Percentiles rank a stretch among this genome's conserved stretches.
These are phyloP conservation scores for Cynaeus angustus DNA, from an alignment of 2,888 invertebrate genomes.

Conservation along the genomic window DNA sequence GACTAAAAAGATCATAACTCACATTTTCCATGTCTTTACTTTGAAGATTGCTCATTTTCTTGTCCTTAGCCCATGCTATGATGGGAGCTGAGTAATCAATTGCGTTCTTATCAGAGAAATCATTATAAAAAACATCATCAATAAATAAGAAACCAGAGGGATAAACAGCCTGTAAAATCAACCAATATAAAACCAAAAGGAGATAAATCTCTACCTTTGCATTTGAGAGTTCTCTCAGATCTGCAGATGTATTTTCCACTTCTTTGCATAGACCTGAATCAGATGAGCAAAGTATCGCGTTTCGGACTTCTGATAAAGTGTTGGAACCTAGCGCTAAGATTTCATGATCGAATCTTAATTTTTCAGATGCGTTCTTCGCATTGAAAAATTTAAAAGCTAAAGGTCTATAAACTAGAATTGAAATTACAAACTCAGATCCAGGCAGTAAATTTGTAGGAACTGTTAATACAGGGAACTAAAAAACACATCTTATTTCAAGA, in stretches of 20 bases:
- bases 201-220: constrained; percentile 54
- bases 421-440: constrained; percentile 58
- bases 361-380: constrained; percentile 55
- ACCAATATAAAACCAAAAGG: not conserved
- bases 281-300: constrained; percentile 83
- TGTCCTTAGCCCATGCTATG: constrained; percentile 76
- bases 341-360: constrained; percentile 74
- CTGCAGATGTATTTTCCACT: constrained; percentile 70
- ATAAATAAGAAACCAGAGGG: constrained; percentile 87
- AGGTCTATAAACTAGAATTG: constrained; percentile 59
- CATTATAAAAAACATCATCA: constrained; percentile 86
- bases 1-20: constrained; percentile 38
- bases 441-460: constrained; percentile 53
- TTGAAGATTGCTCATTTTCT: constrained; percentile 72
- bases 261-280: constrained; percentile 79
- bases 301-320: constrained; percentile 81
- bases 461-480: constrained; percentile 22
- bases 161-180: constrained; percentile 74
- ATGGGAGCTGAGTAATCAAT: constrained; percentile 81
- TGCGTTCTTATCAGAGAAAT: constrained; percentile 75
- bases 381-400: constrained; percentile 52
- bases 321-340: constrained; percentile 80
- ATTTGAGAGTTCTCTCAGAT: constrained; percentile 54
- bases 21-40: constrained; percentile 75
- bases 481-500: not conserved